Conservation (phyloP, 2,113 vertebrate species). For the Petrocephalus zakoni region DNA sequence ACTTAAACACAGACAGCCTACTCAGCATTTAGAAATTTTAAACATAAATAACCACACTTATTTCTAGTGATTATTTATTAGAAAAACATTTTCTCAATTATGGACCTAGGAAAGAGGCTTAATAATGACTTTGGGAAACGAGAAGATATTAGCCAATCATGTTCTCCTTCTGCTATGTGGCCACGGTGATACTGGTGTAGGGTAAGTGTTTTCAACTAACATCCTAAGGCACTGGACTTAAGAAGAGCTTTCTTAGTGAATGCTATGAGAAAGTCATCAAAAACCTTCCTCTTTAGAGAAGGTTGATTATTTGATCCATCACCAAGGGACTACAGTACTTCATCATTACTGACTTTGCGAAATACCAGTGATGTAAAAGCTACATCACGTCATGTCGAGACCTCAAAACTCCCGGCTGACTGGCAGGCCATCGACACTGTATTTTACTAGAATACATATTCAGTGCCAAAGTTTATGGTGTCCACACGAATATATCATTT, state of each 20-base stretch:
- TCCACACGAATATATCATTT: too few relatives aligned
- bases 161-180: background rate
- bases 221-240: too few relatives aligned
- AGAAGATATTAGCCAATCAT: background rate
- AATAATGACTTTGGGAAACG: background rate
- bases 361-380: background rate
- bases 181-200: background rate
- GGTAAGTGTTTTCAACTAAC: too few relatives aligned
- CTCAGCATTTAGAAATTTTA: conserved; percentile 40
- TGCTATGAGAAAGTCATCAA: background rate
- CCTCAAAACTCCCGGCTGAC: background rate
- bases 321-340: background rate
- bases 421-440: background rate
- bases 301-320: background rate
- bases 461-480: background rate
- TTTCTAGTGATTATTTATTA: conserved; percentile 24
- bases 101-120: background rate
- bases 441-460: background rate
- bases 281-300: background rate
- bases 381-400: background rate
- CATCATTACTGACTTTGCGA: background rate
- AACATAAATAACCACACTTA: conserved; percentile 48
- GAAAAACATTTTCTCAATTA: background rate
- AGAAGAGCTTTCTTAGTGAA: background rate
- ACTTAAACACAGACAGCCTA: conserved; percentile 40